These are phyloP conservation scores for Meiosimyza decipiens DNA, from an alignment of 2,888 invertebrate genomes.

Conservation along the genomic window DNA sequence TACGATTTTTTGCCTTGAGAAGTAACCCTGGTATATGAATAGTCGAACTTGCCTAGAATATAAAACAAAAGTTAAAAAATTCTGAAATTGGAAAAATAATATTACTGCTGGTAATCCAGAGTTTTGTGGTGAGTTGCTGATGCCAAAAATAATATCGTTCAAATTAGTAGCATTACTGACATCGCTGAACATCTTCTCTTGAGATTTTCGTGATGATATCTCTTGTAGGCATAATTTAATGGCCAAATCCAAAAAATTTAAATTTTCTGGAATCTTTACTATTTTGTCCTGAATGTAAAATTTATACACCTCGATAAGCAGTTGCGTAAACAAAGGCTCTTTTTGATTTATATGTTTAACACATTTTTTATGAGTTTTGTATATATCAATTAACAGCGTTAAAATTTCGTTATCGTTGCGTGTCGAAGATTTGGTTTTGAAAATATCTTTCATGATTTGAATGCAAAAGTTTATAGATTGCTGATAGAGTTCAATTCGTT, in stretches of 20 bases:
- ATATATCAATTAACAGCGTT: slow-evolving; percentile 71
- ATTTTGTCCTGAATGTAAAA: slow-evolving; percentile 71
- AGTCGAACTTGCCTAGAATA: neutral
- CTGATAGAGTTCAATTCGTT: slow-evolving; percentile 82
- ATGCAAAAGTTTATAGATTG: slow-evolving; percentile 81
- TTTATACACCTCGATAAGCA: slow-evolving; percentile 79
- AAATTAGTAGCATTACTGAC: slow-evolving; percentile 7
- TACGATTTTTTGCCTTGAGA: too few relatives aligned
- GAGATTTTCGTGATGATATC: slow-evolving; percentile 71
- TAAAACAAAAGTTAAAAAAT: neutral
- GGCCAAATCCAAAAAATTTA: slow-evolving; percentile 75
- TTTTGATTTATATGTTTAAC: slow-evolving; percentile 71
- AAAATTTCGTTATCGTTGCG: slow-evolving; percentile 69
- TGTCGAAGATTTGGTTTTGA: slow-evolving; percentile 70
- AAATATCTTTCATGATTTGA: slow-evolving; percentile 75
- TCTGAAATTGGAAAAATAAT: neutral
- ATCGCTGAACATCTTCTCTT: slow-evolving; percentile 58
- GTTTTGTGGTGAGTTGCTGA: neutral
- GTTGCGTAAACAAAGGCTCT: slow-evolving; percentile 72
- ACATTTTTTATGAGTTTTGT: slow-evolving; percentile 76
- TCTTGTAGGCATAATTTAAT: slow-evolving; percentile 78
- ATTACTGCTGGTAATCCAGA: slow-evolving; percentile 8
- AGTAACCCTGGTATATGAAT: too few relatives aligned
- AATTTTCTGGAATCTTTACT: slow-evolving; percentile 71
- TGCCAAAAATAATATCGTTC: slow-evolving; percentile 6